phyloP scores from a whole-genome alignment of 1,140 invertebrate genomes.

The Bombus affinis region DNA sequence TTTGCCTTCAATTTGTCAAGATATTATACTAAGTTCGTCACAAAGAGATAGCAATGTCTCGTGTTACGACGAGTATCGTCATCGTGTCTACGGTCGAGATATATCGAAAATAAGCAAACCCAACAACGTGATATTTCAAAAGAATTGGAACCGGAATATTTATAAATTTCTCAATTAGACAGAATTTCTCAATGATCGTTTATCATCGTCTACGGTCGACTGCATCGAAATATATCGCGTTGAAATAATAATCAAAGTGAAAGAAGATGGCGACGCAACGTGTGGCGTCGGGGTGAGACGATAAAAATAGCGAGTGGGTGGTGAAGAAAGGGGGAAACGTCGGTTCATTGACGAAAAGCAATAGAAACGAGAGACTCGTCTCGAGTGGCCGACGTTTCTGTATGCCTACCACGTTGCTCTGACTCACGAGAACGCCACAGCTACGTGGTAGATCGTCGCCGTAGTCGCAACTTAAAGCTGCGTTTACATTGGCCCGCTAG shows the following conservation, averaged over 20 bases:
- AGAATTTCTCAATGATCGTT: neutral
- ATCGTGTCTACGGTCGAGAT: neutral
- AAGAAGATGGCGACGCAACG: neutral
- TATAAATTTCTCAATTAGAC: neutral
- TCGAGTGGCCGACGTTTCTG: slow-evolving; percentile 14
- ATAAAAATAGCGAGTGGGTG: slow-evolving; percentile 7
- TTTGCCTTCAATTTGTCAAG: too few species aligned
- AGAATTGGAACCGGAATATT: neutral
- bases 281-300: neutral
- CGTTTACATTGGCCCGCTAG: too few species aligned
- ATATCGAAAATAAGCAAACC: neutral
- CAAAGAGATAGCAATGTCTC: too few species aligned
- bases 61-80: too few species aligned
- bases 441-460: neutral
- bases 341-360: slow-evolving; percentile 64
- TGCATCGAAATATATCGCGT: neutral
- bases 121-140: neutral
- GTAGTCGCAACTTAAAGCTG: neutral
- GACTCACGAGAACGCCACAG: slow-evolving; percentile 6
- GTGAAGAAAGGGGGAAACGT: slow-evolving; percentile 27
- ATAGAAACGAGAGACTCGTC: slow-evolving; percentile 6
- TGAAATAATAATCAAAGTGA: neutral
- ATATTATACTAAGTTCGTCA: too few species aligned
- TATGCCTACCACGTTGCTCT: slow-evolving; percentile 18
- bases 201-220: neutral